phyloP scores from a whole-genome alignment of 2,888 invertebrate genomes.

The Ceriagrion tenellum region DNA sequence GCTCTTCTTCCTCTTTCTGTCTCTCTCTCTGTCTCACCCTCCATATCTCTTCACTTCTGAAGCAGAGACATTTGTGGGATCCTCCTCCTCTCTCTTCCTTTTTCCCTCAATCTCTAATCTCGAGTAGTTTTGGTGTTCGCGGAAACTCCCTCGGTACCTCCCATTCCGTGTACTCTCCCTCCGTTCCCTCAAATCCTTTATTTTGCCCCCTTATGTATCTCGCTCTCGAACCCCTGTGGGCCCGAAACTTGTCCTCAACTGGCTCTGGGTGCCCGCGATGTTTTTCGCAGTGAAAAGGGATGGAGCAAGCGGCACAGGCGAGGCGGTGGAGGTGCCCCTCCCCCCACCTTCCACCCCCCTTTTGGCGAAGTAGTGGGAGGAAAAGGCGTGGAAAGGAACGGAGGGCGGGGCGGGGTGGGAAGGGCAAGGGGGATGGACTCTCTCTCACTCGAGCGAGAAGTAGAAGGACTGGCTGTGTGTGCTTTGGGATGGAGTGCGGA shows the following conservation, averaged over 20 bases:
- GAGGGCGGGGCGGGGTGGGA: too few relatives aligned
- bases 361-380: too few relatives aligned
- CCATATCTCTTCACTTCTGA: not conserved
- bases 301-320: not conserved
- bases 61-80: not conserved
- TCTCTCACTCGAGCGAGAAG: not conserved
- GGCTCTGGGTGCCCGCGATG: constrained; percentile 35
- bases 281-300: constrained; percentile 23
- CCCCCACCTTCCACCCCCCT: too few relatives aligned
- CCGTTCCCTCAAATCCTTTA: not conserved
- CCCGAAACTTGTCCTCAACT: constrained; percentile 36
- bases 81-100: constrained; percentile 18
- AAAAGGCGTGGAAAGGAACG: not conserved
- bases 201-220: constrained; percentile 10
- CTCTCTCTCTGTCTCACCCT: not conserved
- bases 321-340: not conserved
- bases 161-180: constrained; percentile 51
- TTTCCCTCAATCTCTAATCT: constrained; percentile 21
- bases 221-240: not conserved
- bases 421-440: not conserved
- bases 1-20: not conserved
- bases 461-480: not conserved
- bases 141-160: constrained; percentile 36
- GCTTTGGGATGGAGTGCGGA: not conserved
- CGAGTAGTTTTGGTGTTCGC: constrained; percentile 48